Conservation (phyloP, 2,113 vertebrate genomes). For the Microtus oregoni region DNA sequence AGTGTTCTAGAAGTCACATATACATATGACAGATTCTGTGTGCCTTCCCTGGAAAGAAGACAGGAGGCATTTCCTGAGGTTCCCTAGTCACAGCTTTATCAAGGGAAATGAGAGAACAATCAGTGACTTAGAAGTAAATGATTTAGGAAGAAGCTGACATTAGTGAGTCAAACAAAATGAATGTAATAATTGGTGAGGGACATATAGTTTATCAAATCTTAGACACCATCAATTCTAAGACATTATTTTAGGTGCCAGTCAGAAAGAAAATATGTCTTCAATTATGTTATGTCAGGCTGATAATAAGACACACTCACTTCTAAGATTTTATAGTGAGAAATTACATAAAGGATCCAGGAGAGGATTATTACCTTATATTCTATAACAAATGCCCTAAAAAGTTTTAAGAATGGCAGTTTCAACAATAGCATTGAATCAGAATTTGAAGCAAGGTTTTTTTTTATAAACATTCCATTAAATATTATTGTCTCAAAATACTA, state of each 20-base stretch:
- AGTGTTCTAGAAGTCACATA: not conserved
- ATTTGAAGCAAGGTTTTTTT: not conserved
- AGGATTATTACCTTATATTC: not conserved
- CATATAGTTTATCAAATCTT: conserved; percentile 33
- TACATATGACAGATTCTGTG: not conserved
- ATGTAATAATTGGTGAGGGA: not conserved
- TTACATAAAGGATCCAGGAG: not conserved
- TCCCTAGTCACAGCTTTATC: not conserved
- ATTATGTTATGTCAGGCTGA: conserved; percentile 35
- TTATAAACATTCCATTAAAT: not conserved
- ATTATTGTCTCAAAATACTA: not conserved
- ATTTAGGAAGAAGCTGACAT: conserved; percentile 14
- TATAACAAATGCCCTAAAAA: not conserved
- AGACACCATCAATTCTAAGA: conserved; percentile 34
- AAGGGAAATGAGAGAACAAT: not conserved
- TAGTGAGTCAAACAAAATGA: conserved; percentile 22
- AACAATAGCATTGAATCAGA: not conserved
- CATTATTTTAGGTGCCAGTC: conserved; percentile 32
- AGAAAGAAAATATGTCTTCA: conserved; percentile 35
- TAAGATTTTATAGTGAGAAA: conserved; percentile 6
- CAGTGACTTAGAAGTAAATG: conserved; percentile 5
- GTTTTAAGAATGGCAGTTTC: not conserved
- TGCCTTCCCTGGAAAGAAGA: not conserved
- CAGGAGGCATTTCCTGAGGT: not conserved
- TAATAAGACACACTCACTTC: not conserved